Percentiles rank a stretch among this genome's conserved stretches.
Evolutionary conservation across 1,140 invertebrate species (phyloP).

Genomic region (Hyposmocoma kahamanoa): DNA sequence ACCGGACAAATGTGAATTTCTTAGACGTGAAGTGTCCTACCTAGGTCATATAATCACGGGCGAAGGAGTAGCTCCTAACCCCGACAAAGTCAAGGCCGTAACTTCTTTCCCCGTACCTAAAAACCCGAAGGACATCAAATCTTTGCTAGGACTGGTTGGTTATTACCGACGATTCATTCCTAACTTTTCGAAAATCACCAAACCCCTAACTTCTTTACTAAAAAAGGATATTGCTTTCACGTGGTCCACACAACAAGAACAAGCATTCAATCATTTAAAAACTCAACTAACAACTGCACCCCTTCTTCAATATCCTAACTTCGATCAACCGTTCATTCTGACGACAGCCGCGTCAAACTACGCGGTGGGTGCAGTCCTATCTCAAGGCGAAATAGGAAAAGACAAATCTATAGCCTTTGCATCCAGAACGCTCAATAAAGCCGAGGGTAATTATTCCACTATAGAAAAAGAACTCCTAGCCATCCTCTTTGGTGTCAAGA

Average conservation of each 20-base stretch:
- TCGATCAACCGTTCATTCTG: constrained; percentile 23
- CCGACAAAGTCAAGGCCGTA: constrained; percentile 45
- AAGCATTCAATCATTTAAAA: neutral
- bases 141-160: constrained; percentile 39
- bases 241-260: constrained; percentile 11
- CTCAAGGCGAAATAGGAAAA: constrained; percentile 28
- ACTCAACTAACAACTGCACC: neutral
- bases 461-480: constrained; percentile 69
- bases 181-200: constrained; percentile 21
- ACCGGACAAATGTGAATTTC: constrained; percentile 60
- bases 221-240: constrained; percentile 22
- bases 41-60: constrained; percentile 54
- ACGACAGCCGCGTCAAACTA: constrained; percentile 35
- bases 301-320: neutral
- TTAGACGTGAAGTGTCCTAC: constrained; percentile 45
- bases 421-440: constrained; percentile 24
- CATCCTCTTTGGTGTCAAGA: constrained; percentile 59
- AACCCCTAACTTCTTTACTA: constrained; percentile 24
- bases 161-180: constrained; percentile 35
- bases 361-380: constrained; percentile 36
- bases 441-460: constrained; percentile 19
- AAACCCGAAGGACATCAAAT: constrained; percentile 37
- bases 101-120: constrained; percentile 39
- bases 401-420: constrained; percentile 29
- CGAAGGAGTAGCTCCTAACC: constrained; percentile 46